phyloP scores from a whole-genome alignment of 1,140 invertebrate genomes.

The Vollenhovia emeryi region DNA sequence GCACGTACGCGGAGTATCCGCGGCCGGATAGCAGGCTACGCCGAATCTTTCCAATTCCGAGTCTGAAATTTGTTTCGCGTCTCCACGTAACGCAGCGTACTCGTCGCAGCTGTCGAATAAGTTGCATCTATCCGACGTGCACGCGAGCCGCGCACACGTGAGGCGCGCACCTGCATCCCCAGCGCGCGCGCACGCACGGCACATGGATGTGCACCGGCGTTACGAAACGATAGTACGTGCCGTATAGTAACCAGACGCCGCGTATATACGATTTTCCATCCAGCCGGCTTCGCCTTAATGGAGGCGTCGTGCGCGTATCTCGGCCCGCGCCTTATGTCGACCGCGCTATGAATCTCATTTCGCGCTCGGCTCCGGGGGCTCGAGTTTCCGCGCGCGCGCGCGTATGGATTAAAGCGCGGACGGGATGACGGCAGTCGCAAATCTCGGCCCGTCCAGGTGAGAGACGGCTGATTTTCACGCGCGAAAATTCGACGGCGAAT shows the following conservation, averaged over 20 bases:
- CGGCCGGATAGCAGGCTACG: constrained; percentile 5
- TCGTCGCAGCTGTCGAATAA: constrained; percentile 55
- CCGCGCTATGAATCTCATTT: constrained; percentile 46
- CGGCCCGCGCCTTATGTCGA: constrained; percentile 31
- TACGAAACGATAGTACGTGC: constrained; percentile 40
- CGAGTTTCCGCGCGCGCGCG: neutral
- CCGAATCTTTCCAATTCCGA: constrained; percentile 50
- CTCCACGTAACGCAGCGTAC: constrained; percentile 25
- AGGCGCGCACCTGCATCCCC: constrained; percentile 13
- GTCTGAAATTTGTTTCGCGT: constrained; percentile 39
- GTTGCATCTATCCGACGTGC: constrained; percentile 39
- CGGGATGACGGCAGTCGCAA: neutral
- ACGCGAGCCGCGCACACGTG: constrained; percentile 1
- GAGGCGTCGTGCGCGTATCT: constrained; percentile 29
- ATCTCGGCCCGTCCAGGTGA: neutral
- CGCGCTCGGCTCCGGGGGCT: neutral
- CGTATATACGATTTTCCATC: constrained; percentile 34
- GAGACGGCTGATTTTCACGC: neutral
- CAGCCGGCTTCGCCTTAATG: constrained; percentile 42
- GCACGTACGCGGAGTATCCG: neutral
- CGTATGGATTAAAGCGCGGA: neutral
- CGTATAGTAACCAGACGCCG: neutral
- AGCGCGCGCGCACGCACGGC: neutral
- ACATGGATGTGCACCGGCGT: neutral
- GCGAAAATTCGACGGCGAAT: constrained; percentile 13